Conservation (phyloP, 1,140 invertebrate species). For the Drosophila tristis region DNA sequence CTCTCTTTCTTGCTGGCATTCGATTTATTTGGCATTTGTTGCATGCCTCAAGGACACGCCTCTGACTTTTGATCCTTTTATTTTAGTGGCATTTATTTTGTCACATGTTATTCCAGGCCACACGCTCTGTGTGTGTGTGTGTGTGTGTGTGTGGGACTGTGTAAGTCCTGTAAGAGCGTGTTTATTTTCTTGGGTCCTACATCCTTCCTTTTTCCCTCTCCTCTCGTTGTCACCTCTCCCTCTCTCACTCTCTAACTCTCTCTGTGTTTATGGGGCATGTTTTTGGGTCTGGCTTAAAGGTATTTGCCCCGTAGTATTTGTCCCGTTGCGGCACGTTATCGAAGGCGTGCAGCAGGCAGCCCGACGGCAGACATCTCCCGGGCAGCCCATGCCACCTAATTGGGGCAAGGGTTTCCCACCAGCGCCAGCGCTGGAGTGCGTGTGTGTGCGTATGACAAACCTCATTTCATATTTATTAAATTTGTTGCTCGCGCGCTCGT, state of each 20-base stretch:
- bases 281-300: constrained; percentile 60
- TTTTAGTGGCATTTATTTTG: constrained; percentile 76
- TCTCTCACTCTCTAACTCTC: background rate
- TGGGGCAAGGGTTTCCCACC: constrained; percentile 63
- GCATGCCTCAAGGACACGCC: constrained; percentile 69
- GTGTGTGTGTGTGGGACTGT: constrained; percentile 31
- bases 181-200: constrained; percentile 63
- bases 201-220: constrained; percentile 1
- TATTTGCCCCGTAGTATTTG: constrained; percentile 38
- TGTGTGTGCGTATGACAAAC: constrained; percentile 67
- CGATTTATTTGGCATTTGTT: constrained; percentile 77
- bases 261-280: constrained; percentile 4
- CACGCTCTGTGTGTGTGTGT: constrained; percentile 2
- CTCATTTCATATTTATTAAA: constrained; percentile 81
- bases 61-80: constrained; percentile 60
- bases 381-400: constrained; percentile 41
- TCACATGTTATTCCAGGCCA: constrained; percentile 65
- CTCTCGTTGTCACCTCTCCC: background rate
- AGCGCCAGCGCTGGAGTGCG: constrained; percentile 1
- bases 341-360: constrained; percentile 50
- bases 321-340: constrained; percentile 60
- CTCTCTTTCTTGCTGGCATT: constrained; percentile 41
- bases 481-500: constrained; percentile 37
- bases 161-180: constrained; percentile 68
- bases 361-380: constrained; percentile 9